These are phyloP conservation scores for Sebastes itinus DNA, from an alignment of 2,797 vertebrate species.

Conservation along the genomic window DNA sequence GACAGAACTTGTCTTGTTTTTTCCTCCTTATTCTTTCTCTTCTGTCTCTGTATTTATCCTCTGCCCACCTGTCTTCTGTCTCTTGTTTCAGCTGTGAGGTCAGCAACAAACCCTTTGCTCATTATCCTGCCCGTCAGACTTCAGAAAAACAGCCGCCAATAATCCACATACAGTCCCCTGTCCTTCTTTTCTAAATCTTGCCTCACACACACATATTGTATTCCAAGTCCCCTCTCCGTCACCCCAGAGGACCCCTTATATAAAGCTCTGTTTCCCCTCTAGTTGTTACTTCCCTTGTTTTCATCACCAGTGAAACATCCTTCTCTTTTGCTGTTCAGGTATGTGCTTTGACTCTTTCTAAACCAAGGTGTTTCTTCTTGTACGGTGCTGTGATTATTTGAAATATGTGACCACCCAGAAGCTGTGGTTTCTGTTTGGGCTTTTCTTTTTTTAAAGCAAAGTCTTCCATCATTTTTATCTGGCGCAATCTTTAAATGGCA, in stretches of 20 bases:
- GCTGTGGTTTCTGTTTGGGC: background rate
- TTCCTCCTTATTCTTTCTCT: background rate
- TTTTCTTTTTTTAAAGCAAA: no score
- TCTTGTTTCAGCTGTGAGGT: slow-evolving; percentile 68
- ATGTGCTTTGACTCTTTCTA: slow-evolving; percentile 11
- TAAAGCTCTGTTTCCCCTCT: slow-evolving; percentile 28
- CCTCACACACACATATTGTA: background rate
- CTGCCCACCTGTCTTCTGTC: slow-evolving; percentile 68
- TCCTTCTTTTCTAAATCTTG: slow-evolving; percentile 18
- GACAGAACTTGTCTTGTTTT: background rate
- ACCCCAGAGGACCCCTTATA: slow-evolving; percentile 38
- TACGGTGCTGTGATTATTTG: background rate
- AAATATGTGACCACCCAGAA: background rate
- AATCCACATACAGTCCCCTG: slow-evolving; percentile 46
- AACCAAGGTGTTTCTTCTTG: background rate
- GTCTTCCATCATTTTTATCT: background rate
- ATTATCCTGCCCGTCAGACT: slow-evolving; percentile 55
- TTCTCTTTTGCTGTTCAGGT: slow-evolving; percentile 46
- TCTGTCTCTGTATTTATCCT: slow-evolving; percentile 8
- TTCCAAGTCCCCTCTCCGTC: slow-evolving; percentile 7
- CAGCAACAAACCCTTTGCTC: slow-evolving; percentile 50
- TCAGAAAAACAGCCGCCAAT: slow-evolving; percentile 51
- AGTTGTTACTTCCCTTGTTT: background rate
- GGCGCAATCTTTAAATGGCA: background rate
- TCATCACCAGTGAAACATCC: slow-evolving; percentile 13